A percentile compares a stretch with the other conserved stretches of the same genome.
These are phyloP conservation scores for Cygnus buccinator DNA, from an alignment of 2,113 vertebrate species.

Conservation along the genomic window DNA sequence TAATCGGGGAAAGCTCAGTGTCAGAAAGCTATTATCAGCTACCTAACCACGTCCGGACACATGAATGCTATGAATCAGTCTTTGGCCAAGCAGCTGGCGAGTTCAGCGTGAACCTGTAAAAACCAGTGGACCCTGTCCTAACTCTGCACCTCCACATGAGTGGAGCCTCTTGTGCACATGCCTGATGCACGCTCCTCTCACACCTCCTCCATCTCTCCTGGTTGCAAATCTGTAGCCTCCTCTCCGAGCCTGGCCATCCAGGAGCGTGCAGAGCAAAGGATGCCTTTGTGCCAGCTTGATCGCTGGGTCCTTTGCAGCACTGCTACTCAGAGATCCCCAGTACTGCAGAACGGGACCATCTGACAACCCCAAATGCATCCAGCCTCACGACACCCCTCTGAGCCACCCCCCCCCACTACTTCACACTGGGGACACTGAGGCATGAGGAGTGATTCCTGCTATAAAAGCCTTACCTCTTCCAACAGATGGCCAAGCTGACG, in stretches of 20 bases:
- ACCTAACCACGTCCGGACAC: background rate
- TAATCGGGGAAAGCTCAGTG: background rate
- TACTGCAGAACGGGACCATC: background rate
- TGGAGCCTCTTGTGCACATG: background rate
- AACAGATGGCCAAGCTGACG: background rate
- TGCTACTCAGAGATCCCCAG: background rate
- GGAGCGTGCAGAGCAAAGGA: background rate
- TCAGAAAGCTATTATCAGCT: background rate
- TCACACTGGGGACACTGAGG: background rate
- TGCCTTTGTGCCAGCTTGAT: background rate
- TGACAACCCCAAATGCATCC: background rate
- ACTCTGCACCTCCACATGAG: background rate
- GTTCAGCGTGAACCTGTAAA: background rate
- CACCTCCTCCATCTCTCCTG: background rate
- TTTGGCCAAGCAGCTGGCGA: background rate
- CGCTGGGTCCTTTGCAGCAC: background rate
- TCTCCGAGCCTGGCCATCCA: background rate
- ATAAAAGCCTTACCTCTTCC: background rate
- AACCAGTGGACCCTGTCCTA: background rate
- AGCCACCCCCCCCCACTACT: rapidly evolving
- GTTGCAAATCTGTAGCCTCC: background rate
- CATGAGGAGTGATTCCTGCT: background rate
- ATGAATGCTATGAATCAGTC: background rate
- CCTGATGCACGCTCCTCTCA: rapidly evolving
- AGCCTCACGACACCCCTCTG: background rate